Percentiles rank a stretch among this genome's conserved stretches.
Conservation (phyloP, 2,888 invertebrate genomes). For the Latrodectus hesperus region DNA sequence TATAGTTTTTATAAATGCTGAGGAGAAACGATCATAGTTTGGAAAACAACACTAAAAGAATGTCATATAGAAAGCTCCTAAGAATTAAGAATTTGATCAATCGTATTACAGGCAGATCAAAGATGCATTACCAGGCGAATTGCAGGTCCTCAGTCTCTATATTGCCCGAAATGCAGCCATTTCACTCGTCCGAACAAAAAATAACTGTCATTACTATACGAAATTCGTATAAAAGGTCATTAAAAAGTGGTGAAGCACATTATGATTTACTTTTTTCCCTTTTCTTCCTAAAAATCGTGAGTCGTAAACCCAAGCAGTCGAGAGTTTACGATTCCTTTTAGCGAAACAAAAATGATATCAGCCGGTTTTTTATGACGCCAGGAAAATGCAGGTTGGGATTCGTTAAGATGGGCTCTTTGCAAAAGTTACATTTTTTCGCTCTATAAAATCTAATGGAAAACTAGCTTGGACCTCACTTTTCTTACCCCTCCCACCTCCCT, state of each 20-base stretch:
- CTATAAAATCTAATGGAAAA: conserved; percentile 56
- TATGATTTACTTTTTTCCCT: conserved; percentile 24
- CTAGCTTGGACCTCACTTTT: conserved; percentile 14
- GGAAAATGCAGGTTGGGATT: conserved; percentile 40
- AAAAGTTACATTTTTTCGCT: conserved; percentile 49
- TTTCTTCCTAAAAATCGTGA: conserved; percentile 34
- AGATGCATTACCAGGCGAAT: too few relatives aligned
- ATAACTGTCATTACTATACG: too few relatives aligned
- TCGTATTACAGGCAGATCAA: too few relatives aligned
- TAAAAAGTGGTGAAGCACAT: conserved; percentile 51
- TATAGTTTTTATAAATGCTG: too few relatives aligned
- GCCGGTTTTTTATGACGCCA: conserved; percentile 43
- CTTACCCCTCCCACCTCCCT: background rate
- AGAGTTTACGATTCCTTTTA: conserved; percentile 54
- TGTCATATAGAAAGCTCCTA: too few relatives aligned
- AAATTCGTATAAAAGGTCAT: conserved; percentile 2
- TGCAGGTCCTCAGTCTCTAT: too few relatives aligned
- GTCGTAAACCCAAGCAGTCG: conserved; percentile 53
- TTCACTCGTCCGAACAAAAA: too few relatives aligned
- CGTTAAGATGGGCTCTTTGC: conserved; percentile 20
- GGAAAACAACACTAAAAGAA: too few relatives aligned
- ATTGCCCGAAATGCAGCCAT: too few relatives aligned
- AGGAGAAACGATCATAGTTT: too few relatives aligned
- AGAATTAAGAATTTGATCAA: too few relatives aligned
- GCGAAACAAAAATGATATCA: conserved; percentile 62